Percentiles rank a stretch among this genome's conserved stretches.
These are phyloP conservation scores for Pogonus chalceus DNA, from an alignment of 1,140 invertebrate genomes.

Conservation along the genomic window DNA sequence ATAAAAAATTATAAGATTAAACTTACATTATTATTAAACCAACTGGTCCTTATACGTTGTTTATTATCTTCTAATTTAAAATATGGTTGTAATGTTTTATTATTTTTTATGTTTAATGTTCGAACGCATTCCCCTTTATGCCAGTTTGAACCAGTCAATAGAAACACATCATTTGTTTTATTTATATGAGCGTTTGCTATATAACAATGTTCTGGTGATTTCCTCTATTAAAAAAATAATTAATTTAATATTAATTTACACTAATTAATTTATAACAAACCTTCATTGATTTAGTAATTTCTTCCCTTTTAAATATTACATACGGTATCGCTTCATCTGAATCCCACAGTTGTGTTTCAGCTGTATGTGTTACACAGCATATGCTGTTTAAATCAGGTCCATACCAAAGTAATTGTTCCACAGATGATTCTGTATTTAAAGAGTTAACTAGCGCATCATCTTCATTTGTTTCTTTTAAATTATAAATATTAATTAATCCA, in stretches of 20 bases:
- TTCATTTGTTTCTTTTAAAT: slow-evolving; percentile 62
- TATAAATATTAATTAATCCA: slow-evolving; percentile 78
- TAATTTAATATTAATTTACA: slow-evolving; percentile 21
- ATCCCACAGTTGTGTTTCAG: slow-evolving; percentile 63
- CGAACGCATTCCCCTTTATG: slow-evolving; percentile 39
- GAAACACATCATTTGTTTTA: slow-evolving; percentile 35
- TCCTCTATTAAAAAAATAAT: slow-evolving; percentile 38
- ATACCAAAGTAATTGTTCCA: slow-evolving; percentile 52
- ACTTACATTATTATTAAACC: slow-evolving; percentile 48
- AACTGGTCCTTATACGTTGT: slow-evolving; percentile 55
- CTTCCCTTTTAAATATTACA: slow-evolving; percentile 43
- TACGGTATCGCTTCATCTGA: slow-evolving; percentile 47
- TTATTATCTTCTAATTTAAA: slow-evolving; percentile 49
- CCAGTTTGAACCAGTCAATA: slow-evolving; percentile 51
- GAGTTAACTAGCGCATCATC: slow-evolving; percentile 71
- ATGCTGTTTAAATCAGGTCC: slow-evolving; percentile 38
- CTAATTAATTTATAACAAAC: slow-evolving; percentile 23
- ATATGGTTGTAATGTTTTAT: slow-evolving; percentile 39
- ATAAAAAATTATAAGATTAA: slow-evolving; percentile 13
- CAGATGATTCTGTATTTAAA: slow-evolving; percentile 74
- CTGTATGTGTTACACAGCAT: slow-evolving; percentile 58
- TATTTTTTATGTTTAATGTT: slow-evolving; percentile 41
- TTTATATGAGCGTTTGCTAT: slow-evolving; percentile 45
- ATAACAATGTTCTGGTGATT: slow-evolving; percentile 52
- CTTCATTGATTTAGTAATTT: slow-evolving; percentile 39